Evolutionary conservation across 92 coral and sea anemone genomes (phyloP).

Genomic region (Phenganax subtilis): DNA sequence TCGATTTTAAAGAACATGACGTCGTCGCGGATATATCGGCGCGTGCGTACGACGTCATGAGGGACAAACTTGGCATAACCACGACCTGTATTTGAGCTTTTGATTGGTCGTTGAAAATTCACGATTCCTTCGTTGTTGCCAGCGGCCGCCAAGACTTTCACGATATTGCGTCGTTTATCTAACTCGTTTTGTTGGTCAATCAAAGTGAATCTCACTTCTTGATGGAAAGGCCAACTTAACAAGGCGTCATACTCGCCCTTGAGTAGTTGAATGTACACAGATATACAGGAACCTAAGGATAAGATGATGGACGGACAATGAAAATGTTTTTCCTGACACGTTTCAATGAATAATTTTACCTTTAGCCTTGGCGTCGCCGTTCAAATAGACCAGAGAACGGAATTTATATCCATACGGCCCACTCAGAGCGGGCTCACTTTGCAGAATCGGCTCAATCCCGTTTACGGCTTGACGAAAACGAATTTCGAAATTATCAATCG

Average conservation of each 20-base stretch:
- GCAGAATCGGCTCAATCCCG: constrained; percentile 29
- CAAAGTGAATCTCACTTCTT: constrained; percentile 29
- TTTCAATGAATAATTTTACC: not conserved
- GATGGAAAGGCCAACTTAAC: constrained; percentile 31
- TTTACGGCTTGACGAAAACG: constrained; percentile 42
- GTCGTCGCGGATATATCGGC: constrained; percentile 38
- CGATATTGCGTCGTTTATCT: constrained; percentile 26
- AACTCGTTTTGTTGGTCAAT: constrained; percentile 31
- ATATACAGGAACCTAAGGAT: constrained; percentile 21
- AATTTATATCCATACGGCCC: constrained; percentile 36
- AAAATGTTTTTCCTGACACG: not conserved
- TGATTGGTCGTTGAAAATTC: constrained; percentile 42
- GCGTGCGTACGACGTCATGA: constrained; percentile 40
- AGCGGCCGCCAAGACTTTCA: constrained; percentile 29
- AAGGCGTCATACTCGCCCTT: constrained; percentile 32
- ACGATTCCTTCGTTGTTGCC: constrained; percentile 41
- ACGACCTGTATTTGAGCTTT: constrained; percentile 39
- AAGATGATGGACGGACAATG: not conserved
- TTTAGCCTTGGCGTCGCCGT: constrained; percentile 38
- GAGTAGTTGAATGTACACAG: constrained; percentile 31
- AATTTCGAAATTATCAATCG: constrained; percentile 34
- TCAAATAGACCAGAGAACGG: constrained; percentile 33
- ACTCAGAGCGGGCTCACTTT: constrained; percentile 9
- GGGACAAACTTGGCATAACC: constrained; percentile 41
- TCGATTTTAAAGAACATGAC: constrained; percentile 36